Base-by-base conservation (phyloP, 2,888 invertebrate species). In the Empis livida region DNA sequence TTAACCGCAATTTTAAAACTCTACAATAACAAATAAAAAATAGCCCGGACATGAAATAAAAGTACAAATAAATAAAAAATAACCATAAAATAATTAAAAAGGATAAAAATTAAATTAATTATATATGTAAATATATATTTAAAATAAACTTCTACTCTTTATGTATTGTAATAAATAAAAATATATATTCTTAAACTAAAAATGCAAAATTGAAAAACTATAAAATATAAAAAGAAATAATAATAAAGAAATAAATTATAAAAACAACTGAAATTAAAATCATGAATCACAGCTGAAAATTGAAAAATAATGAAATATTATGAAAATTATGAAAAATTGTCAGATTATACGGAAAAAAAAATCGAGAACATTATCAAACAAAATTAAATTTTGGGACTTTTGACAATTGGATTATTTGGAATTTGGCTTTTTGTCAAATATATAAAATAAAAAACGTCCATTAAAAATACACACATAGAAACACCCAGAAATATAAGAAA, bases 121-220 rank as follows among this genome's bases (percentile, higher is more conserved):
- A 35, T 35, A 35, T n/a, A 37, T 15, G 15, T 15, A 37, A 37
- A 37, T 37, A 37, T 27, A 35, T 35, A 35, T 35, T 9, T 16
- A 38, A 38, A 38, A 35, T n/a, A 35, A 35, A 35, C 14, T 35
- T 14, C n/a, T n/a, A 35, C 6, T 35, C 14, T 35, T 35, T 35
- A n/a, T 35, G 35, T 35, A 14, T 16, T 17, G 16, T 10, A 17
- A n/a, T n/a, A n/a, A n/a, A n/a, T n/a, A 38, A 38, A 38, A 5
- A 17, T 11, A 5, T 39, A 39, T 38, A 38, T 9, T 8, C 16
- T 38, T 37, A 38, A 15, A 38, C 16, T n/a, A 37, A 5, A 14
- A n/a, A n/a, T 27, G 3, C 20, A 27, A 27, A 27, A 27, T 8
- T 27, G 9, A 53, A 53, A 47, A 51, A 44, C 45, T 37, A 44